phyloP scores from a whole-genome alignment of 2,888 invertebrate genomes.

The Lissocephala sabroskyi region DNA sequence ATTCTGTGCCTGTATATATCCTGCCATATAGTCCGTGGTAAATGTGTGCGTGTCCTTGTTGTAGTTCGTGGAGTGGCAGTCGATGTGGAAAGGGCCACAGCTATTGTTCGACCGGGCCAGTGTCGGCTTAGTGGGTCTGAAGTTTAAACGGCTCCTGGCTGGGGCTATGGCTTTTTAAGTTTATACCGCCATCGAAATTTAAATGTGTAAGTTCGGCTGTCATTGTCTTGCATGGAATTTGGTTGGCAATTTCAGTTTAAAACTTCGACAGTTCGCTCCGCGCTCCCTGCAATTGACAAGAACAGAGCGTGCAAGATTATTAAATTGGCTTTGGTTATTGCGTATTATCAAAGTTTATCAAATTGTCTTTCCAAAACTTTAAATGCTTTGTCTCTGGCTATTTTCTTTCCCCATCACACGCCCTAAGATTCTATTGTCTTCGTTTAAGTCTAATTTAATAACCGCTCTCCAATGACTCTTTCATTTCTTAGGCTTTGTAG shows the following conservation, averaged over 20 bases:
- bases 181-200: constrained; percentile 28
- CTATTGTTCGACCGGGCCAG: background rate
- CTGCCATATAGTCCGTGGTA: constrained; percentile 33
- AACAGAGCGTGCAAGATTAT: background rate
- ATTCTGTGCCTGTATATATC: constrained; percentile 30
- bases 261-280: background rate
- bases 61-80: constrained; percentile 1
- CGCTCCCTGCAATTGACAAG: background rate
- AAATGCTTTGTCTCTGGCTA: too few species aligned
- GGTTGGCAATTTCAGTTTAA: background rate
- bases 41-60: background rate
- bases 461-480: too few species aligned
- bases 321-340: background rate
- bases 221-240: constrained; percentile 25
- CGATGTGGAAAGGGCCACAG: too few species aligned
- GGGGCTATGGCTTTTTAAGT: constrained; percentile 3
- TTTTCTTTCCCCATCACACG: too few species aligned
- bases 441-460: too few species aligned
- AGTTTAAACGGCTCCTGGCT: background rate
- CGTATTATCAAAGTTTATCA: background rate
- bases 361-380: background rate
- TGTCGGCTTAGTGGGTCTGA: constrained; percentile 5
- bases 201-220: constrained; percentile 18
- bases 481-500: too few species aligned
- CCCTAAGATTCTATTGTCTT: too few species aligned